Evolutionary conservation across 2,797 vertebrate species (phyloP), one percentile per base, ranked within the genome.

Genomic region (Microcaecilia unicolor): DNA sequence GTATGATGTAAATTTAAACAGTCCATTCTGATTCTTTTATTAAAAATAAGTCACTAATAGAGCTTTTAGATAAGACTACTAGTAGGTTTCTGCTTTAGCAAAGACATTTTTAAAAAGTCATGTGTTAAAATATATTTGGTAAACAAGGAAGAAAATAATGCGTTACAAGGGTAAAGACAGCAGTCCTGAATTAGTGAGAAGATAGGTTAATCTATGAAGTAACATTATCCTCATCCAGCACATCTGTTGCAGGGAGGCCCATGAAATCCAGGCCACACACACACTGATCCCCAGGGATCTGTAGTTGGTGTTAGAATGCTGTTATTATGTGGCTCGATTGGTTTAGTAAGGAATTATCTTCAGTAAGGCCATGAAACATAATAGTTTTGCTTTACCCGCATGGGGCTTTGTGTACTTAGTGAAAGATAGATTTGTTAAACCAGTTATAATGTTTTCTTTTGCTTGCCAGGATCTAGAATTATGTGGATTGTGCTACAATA

Each of bases 261-360:
- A 8, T 63, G 70, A 67, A 69, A 66, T 54, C 38, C 41, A 37
- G 80, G 69, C 84, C 87, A 88, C 87, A 87, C 75, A 80, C 79
- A 75, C 75, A 53, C 70, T 49, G 54, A 64, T 75, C 70, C 78
- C 72, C 63, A 47, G 59, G 70, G 50, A 40, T 51, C 70, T 67
- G 50, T 64, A 68, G 72, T 70, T 52, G 35, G 34, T 46, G 36
- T 64, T 61, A 71, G 73, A 73, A 67, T 64, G 55, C 79, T 83
- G 58, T 83, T 73, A 84, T 85, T 88, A 82, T 70, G 71, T 58
- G 66, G 61, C 66, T 56, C 70, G 55, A 54, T 65, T 52, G 73
- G 76, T 74, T 83, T 72, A 72, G 70, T 71, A 54, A 58, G 71
- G 77, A 83, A 80, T 81, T 67, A 78, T 80, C 71, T 81, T 61